A percentile compares a stretch with the other conserved stretches of the same genome.
These are phyloP conservation scores for Pedicia rivosa DNA, from an alignment of 2,888 invertebrate genomes.

Conservation along the genomic window DNA sequence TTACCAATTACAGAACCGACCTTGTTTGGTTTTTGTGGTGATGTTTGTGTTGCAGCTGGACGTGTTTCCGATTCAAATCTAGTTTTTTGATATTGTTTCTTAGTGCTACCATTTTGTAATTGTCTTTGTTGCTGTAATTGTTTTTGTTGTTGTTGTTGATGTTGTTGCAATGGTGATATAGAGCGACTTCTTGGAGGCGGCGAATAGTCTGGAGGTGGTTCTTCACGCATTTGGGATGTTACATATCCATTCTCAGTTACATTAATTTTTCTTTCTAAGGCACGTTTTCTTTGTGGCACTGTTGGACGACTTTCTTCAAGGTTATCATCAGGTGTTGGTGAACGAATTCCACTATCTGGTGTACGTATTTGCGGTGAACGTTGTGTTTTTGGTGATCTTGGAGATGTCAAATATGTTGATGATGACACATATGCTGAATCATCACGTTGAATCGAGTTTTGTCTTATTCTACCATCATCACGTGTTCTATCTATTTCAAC, in stretches of 20 bases:
- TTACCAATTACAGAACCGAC: slow-evolving; percentile 55
- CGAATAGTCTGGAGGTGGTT: slow-evolving; percentile 57
- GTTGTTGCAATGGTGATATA: slow-evolving; percentile 23
- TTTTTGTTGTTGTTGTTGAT: slow-evolving; percentile 23
- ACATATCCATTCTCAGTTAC: neutral
- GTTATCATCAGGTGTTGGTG: slow-evolving; percentile 13
- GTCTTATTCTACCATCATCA: slow-evolving; percentile 23
- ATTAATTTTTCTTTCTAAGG: slow-evolving; percentile 32
- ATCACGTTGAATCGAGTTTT: slow-evolving; percentile 36
- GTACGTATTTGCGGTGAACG: slow-evolving; percentile 19
- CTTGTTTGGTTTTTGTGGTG: slow-evolving; percentile 21
- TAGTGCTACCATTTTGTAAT: slow-evolving; percentile 34
- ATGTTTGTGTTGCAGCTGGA: slow-evolving; percentile 21
- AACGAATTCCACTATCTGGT: slow-evolving; percentile 15
- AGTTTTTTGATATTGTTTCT: slow-evolving; percentile 53
- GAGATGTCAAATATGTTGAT: slow-evolving; percentile 39
- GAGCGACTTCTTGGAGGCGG: slow-evolving; percentile 36
- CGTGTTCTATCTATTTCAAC: slow-evolving; percentile 27
- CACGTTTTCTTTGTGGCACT: slow-evolving; percentile 49
- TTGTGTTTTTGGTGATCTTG: slow-evolving; percentile 34
- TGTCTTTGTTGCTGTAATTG: too few relatives aligned
- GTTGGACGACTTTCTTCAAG: slow-evolving; percentile 32
- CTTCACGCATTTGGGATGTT: slow-evolving; percentile 29
- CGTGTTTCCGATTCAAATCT: slow-evolving; percentile 41
- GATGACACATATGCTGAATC: slow-evolving; percentile 41